Evolutionary conservation across 2,797 vertebrate species (phyloP).

Genomic region (Momotus momota): DNA sequence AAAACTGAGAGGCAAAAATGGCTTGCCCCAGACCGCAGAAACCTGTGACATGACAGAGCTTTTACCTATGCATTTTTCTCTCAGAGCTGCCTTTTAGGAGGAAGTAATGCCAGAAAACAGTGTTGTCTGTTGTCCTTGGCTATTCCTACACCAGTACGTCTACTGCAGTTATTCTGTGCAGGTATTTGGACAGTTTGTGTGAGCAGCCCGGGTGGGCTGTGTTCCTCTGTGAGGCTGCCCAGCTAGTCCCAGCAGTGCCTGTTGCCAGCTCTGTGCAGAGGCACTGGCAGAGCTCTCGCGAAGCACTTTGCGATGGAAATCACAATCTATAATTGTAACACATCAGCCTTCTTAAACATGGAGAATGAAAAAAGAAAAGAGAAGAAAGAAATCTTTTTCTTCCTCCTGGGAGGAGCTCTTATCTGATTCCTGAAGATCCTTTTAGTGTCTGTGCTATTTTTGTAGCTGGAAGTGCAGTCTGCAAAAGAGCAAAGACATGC

Average conservation of each 20-base stretch:
- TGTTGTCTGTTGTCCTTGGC: background rate
- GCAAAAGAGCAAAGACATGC: background rate
- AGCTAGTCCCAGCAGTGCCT: background rate
- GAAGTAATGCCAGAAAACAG: background rate
- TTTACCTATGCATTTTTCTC: background rate
- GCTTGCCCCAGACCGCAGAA: background rate
- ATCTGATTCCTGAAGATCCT: conserved; percentile 59
- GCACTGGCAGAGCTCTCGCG: background rate
- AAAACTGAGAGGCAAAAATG: background rate
- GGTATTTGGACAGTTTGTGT: background rate
- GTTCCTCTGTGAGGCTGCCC: background rate
- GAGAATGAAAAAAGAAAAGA: background rate
- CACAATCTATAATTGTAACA: conserved; percentile 14
- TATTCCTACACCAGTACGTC: background rate
- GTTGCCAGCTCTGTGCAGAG: background rate
- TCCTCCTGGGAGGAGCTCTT: conserved; percentile 62
- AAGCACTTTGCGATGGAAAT: conserved; percentile 52
- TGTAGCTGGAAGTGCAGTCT: conserved; percentile 57
- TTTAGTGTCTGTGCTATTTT: conserved; percentile 66
- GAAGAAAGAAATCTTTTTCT: conserved; percentile 46
- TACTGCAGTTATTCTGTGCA: background rate
- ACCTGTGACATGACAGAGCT: background rate
- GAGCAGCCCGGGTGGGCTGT: background rate
- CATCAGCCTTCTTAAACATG: background rate
- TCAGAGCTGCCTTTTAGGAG: background rate